Evolutionary conservation across 2,797 vertebrate species (phyloP), one percentile per base, ranked within the genome.

Genomic region (Thunnus albacares): DNA sequence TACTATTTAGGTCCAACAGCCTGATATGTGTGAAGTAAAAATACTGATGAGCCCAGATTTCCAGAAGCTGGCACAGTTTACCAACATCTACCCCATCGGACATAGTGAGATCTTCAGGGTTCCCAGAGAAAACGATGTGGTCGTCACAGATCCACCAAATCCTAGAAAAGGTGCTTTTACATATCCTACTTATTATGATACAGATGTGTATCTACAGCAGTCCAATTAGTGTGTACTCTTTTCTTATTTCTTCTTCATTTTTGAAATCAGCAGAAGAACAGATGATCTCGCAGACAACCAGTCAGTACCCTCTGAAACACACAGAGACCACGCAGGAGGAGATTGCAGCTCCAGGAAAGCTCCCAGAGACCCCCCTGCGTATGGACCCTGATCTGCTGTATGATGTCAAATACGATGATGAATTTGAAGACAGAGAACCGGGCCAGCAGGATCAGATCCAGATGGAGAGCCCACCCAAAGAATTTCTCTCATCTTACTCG

Each of bases 301-400:
- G 97, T 87, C 97, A 97, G 88, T 98, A 97, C 81, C 96, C 96
- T 7, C 82, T 96, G 58, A 94, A 92, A 83, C 96, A 96, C 69
- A 94, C 93, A 4, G 97, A 97, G 78, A 98, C 97, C 65, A 98
- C 98, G 1, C 90, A 97, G 79, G 97, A 99, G 69, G 97, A 98
- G 91, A 94, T 95, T 0, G 95, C 96, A 0, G 92, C 97, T 57
- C 97, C 97, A 6, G 98, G 97, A 41, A 98, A 98, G 82, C 95
- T 99, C 79, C 98, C 98, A 0, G 97, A 99, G 92, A 98, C 98
- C 0, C 98, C 98, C 8, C 96, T 99, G 67, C 95, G 97, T 71
- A 95, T 94, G 94, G 97, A 97, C 4, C 96, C 96, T 0, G 85
- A 91, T 79, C 76, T 90, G 41, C 63, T 94, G 65, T 89, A 91